Percentiles rank a stretch among this genome's conserved stretches.
Conservation (phyloP, 2,797 vertebrate species). For the Calcarius lapponicus region DNA sequence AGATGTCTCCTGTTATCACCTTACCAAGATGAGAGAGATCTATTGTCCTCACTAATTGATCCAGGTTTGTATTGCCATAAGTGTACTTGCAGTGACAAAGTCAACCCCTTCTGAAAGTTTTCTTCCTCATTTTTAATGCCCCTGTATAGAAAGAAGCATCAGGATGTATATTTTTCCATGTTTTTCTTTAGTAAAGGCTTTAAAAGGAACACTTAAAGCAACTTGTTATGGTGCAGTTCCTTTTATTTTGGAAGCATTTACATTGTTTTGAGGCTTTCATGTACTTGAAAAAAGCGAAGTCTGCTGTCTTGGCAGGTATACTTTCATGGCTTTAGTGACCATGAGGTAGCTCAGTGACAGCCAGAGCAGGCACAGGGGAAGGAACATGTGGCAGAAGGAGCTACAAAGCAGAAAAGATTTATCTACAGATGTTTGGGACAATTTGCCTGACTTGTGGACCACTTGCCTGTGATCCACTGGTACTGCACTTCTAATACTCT, state of each 20-base stretch:
- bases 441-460: accelerated
- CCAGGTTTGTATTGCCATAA: not conserved
- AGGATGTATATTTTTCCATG: not conserved
- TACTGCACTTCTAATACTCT: not conserved
- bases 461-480: not conserved
- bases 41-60: not conserved
- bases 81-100: not conserved
- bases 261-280: not conserved
- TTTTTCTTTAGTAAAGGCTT: not conserved
- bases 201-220: not conserved
- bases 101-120: not conserved
- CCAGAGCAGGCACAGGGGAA: not conserved
- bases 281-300: not conserved
- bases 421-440: not conserved
- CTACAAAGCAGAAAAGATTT: not conserved
- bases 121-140: not conserved
- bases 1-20: not conserved
- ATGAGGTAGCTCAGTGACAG: not conserved
- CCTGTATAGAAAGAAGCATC: not conserved
- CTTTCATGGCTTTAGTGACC: not conserved
- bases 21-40: constrained; percentile 20
- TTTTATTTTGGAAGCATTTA: not conserved
- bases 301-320: not conserved
- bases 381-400: not conserved
- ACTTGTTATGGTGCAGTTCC: not conserved